Base-by-base conservation (phyloP, 2,113 vertebrate genomes). In the Xenopus laevis region DNA sequence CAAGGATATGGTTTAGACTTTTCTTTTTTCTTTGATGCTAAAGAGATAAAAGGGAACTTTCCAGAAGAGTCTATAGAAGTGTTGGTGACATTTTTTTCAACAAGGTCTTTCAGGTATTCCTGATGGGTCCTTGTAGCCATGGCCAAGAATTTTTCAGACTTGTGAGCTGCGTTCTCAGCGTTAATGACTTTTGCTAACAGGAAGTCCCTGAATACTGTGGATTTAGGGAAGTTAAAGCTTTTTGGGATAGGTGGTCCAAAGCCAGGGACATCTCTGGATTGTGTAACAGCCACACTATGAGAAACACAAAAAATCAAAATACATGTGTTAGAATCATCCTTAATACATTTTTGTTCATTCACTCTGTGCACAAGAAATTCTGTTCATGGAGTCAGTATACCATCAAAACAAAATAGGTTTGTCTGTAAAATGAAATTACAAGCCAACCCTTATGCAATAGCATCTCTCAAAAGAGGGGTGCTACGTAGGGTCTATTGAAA, bases 151-250 rank as follows among this genome's bases (percentile, higher is more conserved):
- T 98, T 98, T 11, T 97, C 95, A 0, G 96, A 98, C 84, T 98
- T 98, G 81, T 98, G 95, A 80, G 95, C 96, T 44, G 96, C 96
- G 74, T 97, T 98, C 86, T 98, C 96, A 4, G 94, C 96, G 68
- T 98, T 98, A 81, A 98, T 96, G 77, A 98, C 94, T 90, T 98
- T 98, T 81, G 95, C 92, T 78, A 98, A 79, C 71, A 98, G 89
- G 84, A 98, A 98, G 94, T 98, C 96, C 94, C 96, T 93, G 87
- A 98, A 98, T 63, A 98, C 96, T 0, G 94, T 93, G 65, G 96
- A 98, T 82, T 98, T 98, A 27, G 96, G 96, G 86, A 98, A 98
- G 0, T 95, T 98, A 81, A 98, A 93, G 0, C 93, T 94, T 89
- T 95, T 95, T 9, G 96, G 96, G 80, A 98, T 95, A 47, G 95